Conservation (phyloP, 2,888 invertebrate species). For the Ormyrus labotus region DNA sequence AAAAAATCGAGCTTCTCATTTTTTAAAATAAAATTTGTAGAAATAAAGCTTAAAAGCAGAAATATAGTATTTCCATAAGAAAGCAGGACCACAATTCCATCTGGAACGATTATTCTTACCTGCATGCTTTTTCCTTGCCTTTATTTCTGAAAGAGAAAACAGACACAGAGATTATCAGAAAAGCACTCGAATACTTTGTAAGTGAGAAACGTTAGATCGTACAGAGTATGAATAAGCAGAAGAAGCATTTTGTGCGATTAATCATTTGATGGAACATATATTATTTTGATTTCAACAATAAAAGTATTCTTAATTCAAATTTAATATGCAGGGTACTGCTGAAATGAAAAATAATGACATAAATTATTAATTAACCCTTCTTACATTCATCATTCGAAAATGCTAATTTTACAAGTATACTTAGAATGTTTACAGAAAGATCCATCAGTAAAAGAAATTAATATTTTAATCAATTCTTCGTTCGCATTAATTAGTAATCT, state of each 20-base stretch:
- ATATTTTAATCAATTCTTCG: too few species aligned
- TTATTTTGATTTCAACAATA: neutral
- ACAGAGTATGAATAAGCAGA: conserved; percentile 34
- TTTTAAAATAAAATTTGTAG: neutral
- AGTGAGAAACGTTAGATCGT: conserved; percentile 22
- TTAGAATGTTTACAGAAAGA: conserved; percentile 12
- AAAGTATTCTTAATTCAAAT: neutral
- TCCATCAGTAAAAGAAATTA: neutral
- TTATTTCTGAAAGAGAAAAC: conserved; percentile 81
- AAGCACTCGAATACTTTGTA: conserved; percentile 16
- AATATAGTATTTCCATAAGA: neutral
- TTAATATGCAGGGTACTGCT: neutral
- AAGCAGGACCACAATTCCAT: neutral
- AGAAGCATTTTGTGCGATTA: conserved; percentile 33
- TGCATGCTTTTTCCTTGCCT: conserved; percentile 84
- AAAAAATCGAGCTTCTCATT: too few species aligned
- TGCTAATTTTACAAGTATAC: conserved; percentile 17
- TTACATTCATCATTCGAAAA: conserved; percentile 16
- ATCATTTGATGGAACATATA: neutral
- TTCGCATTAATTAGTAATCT: too few species aligned
- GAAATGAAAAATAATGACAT: neutral
- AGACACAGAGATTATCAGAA: conserved; percentile 45
- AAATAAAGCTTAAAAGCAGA: neutral
- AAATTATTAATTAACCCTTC: conserved; percentile 7
- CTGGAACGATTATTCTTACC: conserved; percentile 76